Evolutionary conservation across 2,797 vertebrate species (phyloP).

Genomic region (Enteromius treurensis): DNA sequence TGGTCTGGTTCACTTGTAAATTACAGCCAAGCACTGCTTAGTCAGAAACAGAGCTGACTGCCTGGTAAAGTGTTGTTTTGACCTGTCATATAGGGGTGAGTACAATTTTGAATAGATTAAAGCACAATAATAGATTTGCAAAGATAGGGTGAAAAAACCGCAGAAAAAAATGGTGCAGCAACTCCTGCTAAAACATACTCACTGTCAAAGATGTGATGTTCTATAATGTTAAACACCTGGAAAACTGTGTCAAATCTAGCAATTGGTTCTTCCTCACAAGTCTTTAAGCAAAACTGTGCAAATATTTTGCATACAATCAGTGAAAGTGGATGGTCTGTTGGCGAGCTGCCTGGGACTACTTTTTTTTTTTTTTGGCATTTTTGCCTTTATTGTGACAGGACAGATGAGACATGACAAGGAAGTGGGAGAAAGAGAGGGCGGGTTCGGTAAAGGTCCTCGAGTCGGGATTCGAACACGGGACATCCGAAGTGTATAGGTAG

Average conservation of each 20-base stretch:
- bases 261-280: background rate
- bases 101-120: background rate
- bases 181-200: too few relatives aligned
- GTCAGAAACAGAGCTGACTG: background rate
- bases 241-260: background rate
- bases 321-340: background rate
- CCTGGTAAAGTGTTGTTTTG: background rate
- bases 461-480: background rate
- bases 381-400: background rate
- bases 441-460: background rate
- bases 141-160: too few relatives aligned
- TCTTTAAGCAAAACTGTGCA: background rate
- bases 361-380: background rate
- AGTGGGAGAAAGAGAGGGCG: background rate
- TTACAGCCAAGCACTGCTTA: background rate
- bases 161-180: background rate
- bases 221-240: background rate
- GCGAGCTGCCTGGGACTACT: background rate
- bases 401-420: background rate
- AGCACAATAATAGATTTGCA: background rate
- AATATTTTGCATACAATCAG: conserved; percentile 19
- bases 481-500: too few relatives aligned
- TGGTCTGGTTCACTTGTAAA: background rate
- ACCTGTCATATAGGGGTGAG: background rate
- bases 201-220: background rate